Evolutionary conservation across 1,140 invertebrate genomes (phyloP).

Genomic region (Ephestia elutella): DNA sequence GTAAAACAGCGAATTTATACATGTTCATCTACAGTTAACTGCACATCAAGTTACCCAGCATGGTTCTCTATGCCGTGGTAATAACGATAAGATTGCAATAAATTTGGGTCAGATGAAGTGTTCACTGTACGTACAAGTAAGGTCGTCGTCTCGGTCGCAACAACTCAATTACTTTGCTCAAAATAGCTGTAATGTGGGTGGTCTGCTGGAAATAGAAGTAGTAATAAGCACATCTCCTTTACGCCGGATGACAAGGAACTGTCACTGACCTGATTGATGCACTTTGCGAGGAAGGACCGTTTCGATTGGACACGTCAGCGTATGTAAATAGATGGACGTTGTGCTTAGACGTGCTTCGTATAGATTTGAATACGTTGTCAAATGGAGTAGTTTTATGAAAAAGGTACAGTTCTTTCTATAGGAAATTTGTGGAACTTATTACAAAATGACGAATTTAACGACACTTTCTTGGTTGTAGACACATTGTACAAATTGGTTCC

Average conservation of each 20-base stretch:
- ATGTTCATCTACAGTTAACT: conserved; percentile 23
- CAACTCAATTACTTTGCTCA: conserved; percentile 64
- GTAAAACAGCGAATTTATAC: conserved; percentile 62
- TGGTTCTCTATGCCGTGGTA: too few relatives aligned
- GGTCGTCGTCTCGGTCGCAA: conserved; percentile 46
- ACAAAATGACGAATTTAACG: too few relatives aligned
- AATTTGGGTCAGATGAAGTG: too few relatives aligned
- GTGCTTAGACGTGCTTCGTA: not conserved
- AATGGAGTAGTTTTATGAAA: too few relatives aligned
- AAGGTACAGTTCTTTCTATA: too few relatives aligned
- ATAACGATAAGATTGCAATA: too few relatives aligned
- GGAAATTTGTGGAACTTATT: too few relatives aligned
- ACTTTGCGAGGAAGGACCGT: not conserved
- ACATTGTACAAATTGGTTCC: too few relatives aligned
- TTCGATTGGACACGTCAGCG: conserved; percentile 1
- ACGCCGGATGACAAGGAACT: conserved; percentile 27
- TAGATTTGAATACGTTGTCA: not conserved
- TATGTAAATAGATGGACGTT: conserved; percentile 2
- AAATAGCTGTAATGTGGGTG: conserved; percentile 62
- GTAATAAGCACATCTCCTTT: conserved; percentile 42
- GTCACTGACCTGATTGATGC: conserved; percentile 17
- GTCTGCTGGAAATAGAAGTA: conserved; percentile 57
- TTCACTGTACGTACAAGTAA: conserved; percentile 12
- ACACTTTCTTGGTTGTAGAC: too few relatives aligned
- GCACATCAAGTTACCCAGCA: too few relatives aligned